These are phyloP conservation scores for Andricus curvator DNA, from an alignment of 2,888 invertebrate genomes.

Conservation along the genomic window DNA sequence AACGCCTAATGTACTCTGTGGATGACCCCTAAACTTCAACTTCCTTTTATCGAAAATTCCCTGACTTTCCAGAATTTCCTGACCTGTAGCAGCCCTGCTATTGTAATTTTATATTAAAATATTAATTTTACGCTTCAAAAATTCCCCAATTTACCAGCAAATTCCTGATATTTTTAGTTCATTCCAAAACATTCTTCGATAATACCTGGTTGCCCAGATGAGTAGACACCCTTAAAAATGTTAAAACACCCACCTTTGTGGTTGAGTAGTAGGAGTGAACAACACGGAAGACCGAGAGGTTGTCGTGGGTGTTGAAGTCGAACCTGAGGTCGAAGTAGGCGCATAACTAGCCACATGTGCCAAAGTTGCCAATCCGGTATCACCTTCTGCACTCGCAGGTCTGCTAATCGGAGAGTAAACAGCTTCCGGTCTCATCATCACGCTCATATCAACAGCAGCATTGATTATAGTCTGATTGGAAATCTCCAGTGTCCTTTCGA, in stretches of 20 bases:
- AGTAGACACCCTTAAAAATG: no score
- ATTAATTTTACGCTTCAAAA: no score
- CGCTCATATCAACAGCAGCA: conserved; percentile 93
- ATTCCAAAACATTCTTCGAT: no score
- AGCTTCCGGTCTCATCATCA: conserved; percentile 80
- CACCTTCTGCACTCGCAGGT: conserved; percentile 80
- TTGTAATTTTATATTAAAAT: no score
- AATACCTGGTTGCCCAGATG: no score
- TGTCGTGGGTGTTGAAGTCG: conserved; percentile 68
- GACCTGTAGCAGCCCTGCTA: no score
- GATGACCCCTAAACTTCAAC: no score
- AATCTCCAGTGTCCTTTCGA: conserved; percentile 92
- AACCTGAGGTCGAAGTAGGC: conserved; percentile 69
- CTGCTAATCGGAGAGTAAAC: conserved; percentile 81
- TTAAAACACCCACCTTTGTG: conserved; percentile 69
- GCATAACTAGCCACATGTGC: conserved; percentile 76
- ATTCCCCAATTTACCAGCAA: no score
- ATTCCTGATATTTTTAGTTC: no score
- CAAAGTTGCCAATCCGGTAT: conserved; percentile 74
- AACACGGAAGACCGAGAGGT: conserved; percentile 74
- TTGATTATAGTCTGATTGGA: conserved; percentile 93
- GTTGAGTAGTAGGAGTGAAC: conserved; percentile 73
- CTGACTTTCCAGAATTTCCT: no score
- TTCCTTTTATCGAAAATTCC: no score
- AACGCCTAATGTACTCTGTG: no score